Conservation (phyloP, 2,113 vertebrate genomes). For the Glaucidium brasilianum region DNA sequence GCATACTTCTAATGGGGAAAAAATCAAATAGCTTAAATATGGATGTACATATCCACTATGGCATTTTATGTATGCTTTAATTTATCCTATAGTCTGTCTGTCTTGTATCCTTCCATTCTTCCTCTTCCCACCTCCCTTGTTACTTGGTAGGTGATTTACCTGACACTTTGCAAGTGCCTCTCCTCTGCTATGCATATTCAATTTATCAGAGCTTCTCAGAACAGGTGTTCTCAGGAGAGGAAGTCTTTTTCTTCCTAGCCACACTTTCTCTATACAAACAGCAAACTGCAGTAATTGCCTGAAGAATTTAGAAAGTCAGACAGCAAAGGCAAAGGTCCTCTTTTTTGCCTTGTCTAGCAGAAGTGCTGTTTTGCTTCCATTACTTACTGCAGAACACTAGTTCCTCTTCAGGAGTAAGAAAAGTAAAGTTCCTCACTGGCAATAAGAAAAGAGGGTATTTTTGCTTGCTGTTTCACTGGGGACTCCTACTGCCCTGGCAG, state of each 20-base stretch:
- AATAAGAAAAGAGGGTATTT: background rate
- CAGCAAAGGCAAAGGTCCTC: background rate
- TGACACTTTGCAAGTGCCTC: constrained; percentile 44
- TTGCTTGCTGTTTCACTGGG: background rate
- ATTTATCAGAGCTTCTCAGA: constrained; percentile 38
- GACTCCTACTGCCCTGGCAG: background rate
- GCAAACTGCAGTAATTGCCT: constrained; percentile 30
- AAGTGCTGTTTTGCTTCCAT: background rate
- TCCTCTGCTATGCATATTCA: constrained; percentile 47
- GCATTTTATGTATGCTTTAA: background rate
- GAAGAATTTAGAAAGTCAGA: constrained; percentile 9
- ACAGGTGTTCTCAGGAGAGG: constrained; percentile 34
- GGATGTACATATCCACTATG: background rate
- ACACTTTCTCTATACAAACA: constrained; percentile 21
- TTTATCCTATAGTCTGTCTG: constrained; percentile 7
- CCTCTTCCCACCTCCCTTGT: constrained; percentile 29
- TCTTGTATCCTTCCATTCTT: constrained; percentile 30
- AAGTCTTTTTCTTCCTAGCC: constrained; percentile 32
- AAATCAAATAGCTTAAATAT: background rate
- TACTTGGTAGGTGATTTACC: constrained; percentile 56
- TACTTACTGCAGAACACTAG: background rate
- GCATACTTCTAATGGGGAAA: background rate
- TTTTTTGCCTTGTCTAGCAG: background rate
- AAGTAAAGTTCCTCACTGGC: background rate
- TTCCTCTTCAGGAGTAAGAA: background rate